Evolutionary conservation across 2,797 vertebrate species (phyloP).

Genomic region (Platalea minor): DNA sequence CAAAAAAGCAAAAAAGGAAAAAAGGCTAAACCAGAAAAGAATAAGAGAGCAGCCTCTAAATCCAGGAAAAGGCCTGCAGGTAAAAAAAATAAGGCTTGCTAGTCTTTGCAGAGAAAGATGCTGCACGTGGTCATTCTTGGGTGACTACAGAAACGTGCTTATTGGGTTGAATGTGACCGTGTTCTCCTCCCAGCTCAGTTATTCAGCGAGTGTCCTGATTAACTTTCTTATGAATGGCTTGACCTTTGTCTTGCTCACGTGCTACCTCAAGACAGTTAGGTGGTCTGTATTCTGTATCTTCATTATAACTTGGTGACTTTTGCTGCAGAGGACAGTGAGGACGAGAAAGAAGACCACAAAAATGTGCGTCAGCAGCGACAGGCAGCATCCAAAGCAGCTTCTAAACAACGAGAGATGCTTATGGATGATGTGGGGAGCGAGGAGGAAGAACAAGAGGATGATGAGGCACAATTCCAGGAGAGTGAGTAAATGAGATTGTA

Average conservation of each 20-base stretch:
- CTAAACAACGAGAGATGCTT: slow-evolving; percentile 97
- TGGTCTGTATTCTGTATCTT: background rate
- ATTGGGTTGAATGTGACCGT: accelerated
- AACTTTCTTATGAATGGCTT: background rate
- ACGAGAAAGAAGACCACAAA: slow-evolving; percentile 93
- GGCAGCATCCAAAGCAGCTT: slow-evolving; percentile 96
- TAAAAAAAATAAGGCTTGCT: background rate
- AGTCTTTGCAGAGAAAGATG: background rate
- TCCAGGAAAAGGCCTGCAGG: slow-evolving; percentile 85
- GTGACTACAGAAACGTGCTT: background rate
- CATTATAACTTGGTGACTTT: background rate
- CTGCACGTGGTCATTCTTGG: background rate
- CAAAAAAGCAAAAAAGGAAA: slow-evolving; percentile 88
- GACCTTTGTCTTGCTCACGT: background rate
- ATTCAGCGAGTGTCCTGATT: background rate
- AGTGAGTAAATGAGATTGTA: slow-evolving; percentile 77
- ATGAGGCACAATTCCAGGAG: slow-evolving; percentile 86
- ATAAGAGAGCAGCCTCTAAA: slow-evolving; percentile 81
- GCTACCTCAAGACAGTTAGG: background rate
- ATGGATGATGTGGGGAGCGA: slow-evolving; percentile 93
- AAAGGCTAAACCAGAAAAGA: slow-evolving; percentile 85
- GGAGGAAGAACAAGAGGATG: slow-evolving; percentile 92
- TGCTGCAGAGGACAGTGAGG: slow-evolving; percentile 90
- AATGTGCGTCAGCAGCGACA: slow-evolving; percentile 93
- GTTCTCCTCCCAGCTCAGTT: background rate